Base-by-base conservation (phyloP, 2,888 invertebrate species). In the Tinea trinotella region DNA sequence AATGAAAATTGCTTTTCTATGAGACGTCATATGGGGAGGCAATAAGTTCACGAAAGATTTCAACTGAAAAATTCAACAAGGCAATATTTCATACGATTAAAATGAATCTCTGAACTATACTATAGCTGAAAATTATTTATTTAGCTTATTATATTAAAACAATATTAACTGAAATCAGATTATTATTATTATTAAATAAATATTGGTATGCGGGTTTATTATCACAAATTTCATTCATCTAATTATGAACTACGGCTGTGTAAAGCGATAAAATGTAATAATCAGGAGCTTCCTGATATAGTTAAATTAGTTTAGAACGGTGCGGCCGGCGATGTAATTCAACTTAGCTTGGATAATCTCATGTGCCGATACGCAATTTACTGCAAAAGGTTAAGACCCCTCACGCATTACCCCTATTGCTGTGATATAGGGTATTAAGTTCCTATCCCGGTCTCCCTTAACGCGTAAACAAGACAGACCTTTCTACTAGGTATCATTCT, bases 391-490 rank as follows among this genome's bases (percentile, higher is more conserved):
- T 82, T 80, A 75, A 71, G 79, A 79, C 77, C 83, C 81, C 68
- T 75, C 79, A 76, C 80, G 81, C 79, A 78, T 80, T 77, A 75
- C 76, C 73, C 77, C 74, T 81, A 79, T 82, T 82, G 15, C 52
- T 15, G 80, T 85, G 83, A 85, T 83, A 84, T 80, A 83, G 84
- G 81, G 77, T 77, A 84, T 84, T 83, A 83, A 83, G 82, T 78
- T 79, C 78, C 81, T 75, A 76, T 71, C 75, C 72, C 76, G 70
- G 70, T 76, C 78, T 79, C 82, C 81, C 81, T 78, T 76, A 80
- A 78, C 81, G 76, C 79, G 82, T 82, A 84, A 83, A 84, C 83
- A 82, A 81, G 84, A 79, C 74, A 73, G 74, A 77, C 79, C 81
- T 82, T 79, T 82, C 82, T 20, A 36, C 12, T 75, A 70, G 77